Conservation (phyloP, 1,140 invertebrate species). For the Trachymyrmex septentrionalis region DNA sequence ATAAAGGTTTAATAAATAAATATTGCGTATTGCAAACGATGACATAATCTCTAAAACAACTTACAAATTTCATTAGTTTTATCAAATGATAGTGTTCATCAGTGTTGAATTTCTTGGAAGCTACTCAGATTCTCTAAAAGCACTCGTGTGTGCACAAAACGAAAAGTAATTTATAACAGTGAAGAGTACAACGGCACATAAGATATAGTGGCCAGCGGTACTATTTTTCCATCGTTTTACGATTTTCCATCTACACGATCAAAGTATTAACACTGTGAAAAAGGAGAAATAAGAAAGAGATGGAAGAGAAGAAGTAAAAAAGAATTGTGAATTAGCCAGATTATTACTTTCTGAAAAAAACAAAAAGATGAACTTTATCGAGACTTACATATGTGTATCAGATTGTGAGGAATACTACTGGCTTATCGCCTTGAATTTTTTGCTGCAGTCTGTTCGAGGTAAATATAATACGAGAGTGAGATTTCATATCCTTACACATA, state of each 20-base stretch:
- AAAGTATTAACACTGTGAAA: not conserved
- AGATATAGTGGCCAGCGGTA: conserved; percentile 9
- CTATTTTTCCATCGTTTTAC: conserved; percentile 29
- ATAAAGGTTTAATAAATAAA: not conserved
- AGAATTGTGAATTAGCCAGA: not conserved
- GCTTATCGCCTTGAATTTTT: conserved; percentile 1
- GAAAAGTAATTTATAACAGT: conserved; percentile 34
- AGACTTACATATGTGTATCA: not conserved
- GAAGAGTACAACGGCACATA: conserved; percentile 10
- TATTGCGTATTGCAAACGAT: not conserved
- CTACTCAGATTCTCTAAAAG: not conserved
- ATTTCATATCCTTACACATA: not conserved
- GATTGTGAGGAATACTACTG: not conserved
- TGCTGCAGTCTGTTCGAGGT: not conserved
- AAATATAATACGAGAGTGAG: not conserved
- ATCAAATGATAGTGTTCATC: not conserved
- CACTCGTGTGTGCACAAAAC: not conserved
- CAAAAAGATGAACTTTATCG: not conserved
- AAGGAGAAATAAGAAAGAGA: not conserved
- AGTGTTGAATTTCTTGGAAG: conserved; percentile 19
- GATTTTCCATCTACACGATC: not conserved
- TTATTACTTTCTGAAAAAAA: conserved; percentile 1
- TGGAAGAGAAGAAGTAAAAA: not conserved
- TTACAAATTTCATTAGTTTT: not conserved
- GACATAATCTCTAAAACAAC: not conserved